Evolutionary conservation across 2,113 vertebrate species (phyloP), one percentile per base, ranked within the genome.

Genomic region (Sceloporus tristichus): DNA sequence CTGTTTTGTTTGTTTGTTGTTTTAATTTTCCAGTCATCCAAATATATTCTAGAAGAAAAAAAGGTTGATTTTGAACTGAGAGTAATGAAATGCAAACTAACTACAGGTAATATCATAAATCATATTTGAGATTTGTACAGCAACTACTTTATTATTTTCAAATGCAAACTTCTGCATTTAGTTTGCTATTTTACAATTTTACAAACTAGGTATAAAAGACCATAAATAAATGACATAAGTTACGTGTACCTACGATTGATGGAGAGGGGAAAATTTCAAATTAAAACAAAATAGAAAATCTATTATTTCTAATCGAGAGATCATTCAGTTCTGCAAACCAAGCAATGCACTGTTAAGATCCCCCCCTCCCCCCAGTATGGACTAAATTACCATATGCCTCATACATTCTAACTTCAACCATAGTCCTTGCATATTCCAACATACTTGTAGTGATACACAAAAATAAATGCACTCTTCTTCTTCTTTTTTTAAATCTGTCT

Each of bases 191-290:
- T 98, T 99, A 99, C 98, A 99, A 99, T 98, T 97, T 99, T 99
- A 99, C 98, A 99, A 99, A 99, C 98, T 99, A 99, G 98, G 98
- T 99, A 99, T 98, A 99, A 99, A 99, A 99, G 98, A 98, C 98
- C 98, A 99, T 99, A 99, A 99, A 99, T 99, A 99, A 98, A 99
- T 98, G 98, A 98, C 98, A 99, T 99, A 99, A 99, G 98, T 99
- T 99, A 99, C 97, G 98, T 98, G 98, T 98, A 98, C 98, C 98
- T 98, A 99, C 98, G 96, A 96, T 97, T 97, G 96, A 97, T 96
- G 92, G 95, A 96, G 89, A 96, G 94, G 94, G 27, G 89, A 79
- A 94, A 96, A 97, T 96, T 95, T 96, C 95, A 97, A 97, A 97
- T 97, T 95, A 97, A 98, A 97, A 97, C 95, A 97, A 97, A 97